phyloP scores from a whole-genome alignment of 2,888 invertebrate species.

The Myopa testacea region DNA sequence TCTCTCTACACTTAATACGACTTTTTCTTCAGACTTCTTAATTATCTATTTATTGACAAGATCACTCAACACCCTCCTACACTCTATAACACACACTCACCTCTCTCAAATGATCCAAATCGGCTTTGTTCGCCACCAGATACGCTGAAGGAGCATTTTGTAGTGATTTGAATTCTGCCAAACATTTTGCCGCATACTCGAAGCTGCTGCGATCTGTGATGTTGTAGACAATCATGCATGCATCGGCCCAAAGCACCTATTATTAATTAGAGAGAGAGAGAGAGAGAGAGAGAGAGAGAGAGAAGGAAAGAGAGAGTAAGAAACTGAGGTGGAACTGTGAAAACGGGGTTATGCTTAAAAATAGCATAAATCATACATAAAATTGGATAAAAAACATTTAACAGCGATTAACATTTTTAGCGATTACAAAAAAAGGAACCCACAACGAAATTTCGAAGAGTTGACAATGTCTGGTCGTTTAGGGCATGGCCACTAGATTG shows the following conservation, averaged over 20 bases:
- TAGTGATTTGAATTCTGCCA: conserved; percentile 72
- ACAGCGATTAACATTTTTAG: too few species aligned
- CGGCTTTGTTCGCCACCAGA: conserved; percentile 82
- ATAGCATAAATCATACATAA: background rate
- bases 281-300: conserved; percentile 19
- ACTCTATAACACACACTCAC: conserved; percentile 67
- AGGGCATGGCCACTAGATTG: conserved; percentile 19
- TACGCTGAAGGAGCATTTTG: conserved; percentile 72
- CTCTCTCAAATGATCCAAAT: conserved; percentile 82
- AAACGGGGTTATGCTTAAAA: background rate
- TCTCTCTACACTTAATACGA: too few species aligned
- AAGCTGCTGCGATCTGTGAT: conserved; percentile 80
- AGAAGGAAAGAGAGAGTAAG: conserved; percentile 3
- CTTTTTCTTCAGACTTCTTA: too few species aligned
- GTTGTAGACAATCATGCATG: conserved; percentile 81
- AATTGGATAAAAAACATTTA: background rate
- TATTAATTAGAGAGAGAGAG: conserved; percentile 12
- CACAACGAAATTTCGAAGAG: background rate
- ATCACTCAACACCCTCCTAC: background rate
- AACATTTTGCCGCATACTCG: conserved; percentile 75
- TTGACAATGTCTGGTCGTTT: background rate
- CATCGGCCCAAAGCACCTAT: conserved; percentile 81
- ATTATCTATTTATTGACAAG: too few species aligned
- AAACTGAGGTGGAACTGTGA: background rate
- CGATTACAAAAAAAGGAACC: background rate